A percentile compares a stretch with the other conserved stretches of the same genome.
These are phyloP conservation scores for Sceloporus undulatus DNA, from an alignment of 2,113 vertebrate genomes.

Conservation along the genomic window DNA sequence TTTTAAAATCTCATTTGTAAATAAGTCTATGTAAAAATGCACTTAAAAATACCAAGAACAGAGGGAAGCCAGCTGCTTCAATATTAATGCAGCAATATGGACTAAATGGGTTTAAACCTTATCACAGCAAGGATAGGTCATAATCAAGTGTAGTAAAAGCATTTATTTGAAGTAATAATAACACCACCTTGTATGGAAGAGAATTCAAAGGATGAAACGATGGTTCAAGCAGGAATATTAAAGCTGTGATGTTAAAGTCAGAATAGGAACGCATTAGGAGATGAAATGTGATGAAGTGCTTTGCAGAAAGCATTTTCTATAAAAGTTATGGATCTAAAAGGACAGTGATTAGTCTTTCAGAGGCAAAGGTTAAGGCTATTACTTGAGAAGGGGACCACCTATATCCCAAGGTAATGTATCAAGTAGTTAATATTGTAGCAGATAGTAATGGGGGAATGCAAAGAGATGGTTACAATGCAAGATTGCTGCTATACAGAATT, in stretches of 20 bases:
- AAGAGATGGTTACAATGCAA: constrained; percentile 41
- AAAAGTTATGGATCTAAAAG: constrained; percentile 36
- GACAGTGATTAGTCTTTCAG: neutral
- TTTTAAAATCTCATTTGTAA: neutral
- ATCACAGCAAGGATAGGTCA: neutral
- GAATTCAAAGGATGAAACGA: constrained; percentile 37
- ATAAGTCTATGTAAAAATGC: neutral
- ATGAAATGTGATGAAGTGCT: constrained; percentile 34
- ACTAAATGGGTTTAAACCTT: constrained; percentile 30
- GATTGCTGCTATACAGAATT: constrained; percentile 25
- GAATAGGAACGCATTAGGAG: constrained; percentile 22
- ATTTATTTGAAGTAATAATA: neutral
- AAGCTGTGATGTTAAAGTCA: constrained; percentile 39
- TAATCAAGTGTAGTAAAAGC: constrained; percentile 43
- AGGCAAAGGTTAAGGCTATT: constrained; percentile 53
- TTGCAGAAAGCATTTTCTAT: constrained; percentile 43
- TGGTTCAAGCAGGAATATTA: neutral
- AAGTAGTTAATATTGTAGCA: constrained; percentile 49
- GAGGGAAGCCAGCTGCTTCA: constrained; percentile 9
- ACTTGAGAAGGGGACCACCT: constrained; percentile 41
- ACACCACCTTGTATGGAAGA: neutral
- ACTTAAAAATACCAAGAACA: neutral
- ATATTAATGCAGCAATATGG: constrained; percentile 37
- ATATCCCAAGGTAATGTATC: constrained; percentile 43
- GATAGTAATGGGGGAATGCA: constrained; percentile 23